Conservation (phyloP, 2,113 vertebrate genomes). For the Actenoides hombroni region DNA sequence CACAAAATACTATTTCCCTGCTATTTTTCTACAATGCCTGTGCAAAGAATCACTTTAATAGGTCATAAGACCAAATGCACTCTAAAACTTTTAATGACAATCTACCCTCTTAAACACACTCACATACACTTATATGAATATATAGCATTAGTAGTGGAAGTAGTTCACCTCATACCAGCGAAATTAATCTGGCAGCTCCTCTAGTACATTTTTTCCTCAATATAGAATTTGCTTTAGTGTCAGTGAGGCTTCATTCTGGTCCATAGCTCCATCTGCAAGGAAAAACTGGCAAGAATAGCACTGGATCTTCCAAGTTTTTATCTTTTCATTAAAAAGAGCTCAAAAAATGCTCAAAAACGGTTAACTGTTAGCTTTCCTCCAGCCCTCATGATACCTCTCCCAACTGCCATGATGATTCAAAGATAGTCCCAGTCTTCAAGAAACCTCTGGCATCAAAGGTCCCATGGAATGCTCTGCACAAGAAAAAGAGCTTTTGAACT, state of each 20-base stretch:
- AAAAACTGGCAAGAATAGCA: not conserved
- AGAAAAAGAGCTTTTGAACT: not conserved
- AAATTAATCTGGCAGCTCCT: conserved; percentile 3
- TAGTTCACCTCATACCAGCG: not conserved
- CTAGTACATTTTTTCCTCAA: not conserved
- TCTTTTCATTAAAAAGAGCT: not conserved
- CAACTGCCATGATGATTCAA: not conserved
- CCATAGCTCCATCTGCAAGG: not conserved
- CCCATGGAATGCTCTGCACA: fast-evolving
- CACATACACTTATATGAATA: not conserved
- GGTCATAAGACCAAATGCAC: not conserved
- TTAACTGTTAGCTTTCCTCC: not conserved
- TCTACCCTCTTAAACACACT: not conserved
- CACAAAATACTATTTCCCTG: not conserved
- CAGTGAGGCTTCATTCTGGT: not conserved
- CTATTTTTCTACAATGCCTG: not conserved
- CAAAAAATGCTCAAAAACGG: not conserved
- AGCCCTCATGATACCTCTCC: not conserved
- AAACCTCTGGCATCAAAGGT: not conserved
- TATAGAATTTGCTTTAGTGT: not conserved
- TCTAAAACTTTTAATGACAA: not conserved
- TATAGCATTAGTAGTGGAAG: not conserved
- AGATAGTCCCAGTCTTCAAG: not conserved
- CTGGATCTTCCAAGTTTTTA: not conserved
- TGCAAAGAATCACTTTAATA: not conserved